Base-by-base conservation (phyloP, 2,888 invertebrate species). In the Heteromyza rotundicornis region DNA sequence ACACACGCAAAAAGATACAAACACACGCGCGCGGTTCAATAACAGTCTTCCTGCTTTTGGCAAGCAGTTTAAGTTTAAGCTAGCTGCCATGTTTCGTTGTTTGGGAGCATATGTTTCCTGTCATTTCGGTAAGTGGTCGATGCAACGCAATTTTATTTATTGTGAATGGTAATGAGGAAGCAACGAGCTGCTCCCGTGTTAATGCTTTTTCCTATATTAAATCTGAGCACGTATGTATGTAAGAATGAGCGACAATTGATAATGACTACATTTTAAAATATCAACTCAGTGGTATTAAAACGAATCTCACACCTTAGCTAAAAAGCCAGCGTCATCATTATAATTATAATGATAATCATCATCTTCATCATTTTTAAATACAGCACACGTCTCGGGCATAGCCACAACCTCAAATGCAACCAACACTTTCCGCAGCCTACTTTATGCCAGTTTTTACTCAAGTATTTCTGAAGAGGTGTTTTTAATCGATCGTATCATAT, bases 401-500 rank as follows among this genome's bases (percentile, higher is more conserved):
- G 40, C n/a, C 40, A 10, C 14, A 40, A n/a, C n/a, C 40, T n/a
- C n/a, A n/a, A n/a, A 10, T n/a, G 40, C 8, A n/a, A n/a, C 40
- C 10, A 40, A n/a, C 40, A 40, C 40, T 40, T n/a, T 14, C 3
- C 40, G 14, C 10, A 40, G 40, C 16, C 40, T 40, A 40, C 40
- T 40, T 40, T n/a, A n/a, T n/a, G 10, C 40, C 40, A 32, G 32
- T 32, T 32, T 40, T 10, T 14, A n/a, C 16, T 10, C 40, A n/a
- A 40, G 40, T 10, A 3, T 40, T 54, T 60, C 35, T 52, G 64
- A 44, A 32, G 67, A 70, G 70, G 70, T 70, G 70, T 68, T 70
- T 66, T 68, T 67, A 70, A 70, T 68, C 68, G 68, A 68, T 66
- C 68, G 65, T 70, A 70, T 70, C 70, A 68, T 65, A 66, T 66